A percentile compares a stretch with the other conserved stretches of the same genome.
Evolutionary conservation across 2,113 vertebrate genomes (phyloP).

Genomic region (Procavia capensis): DNA sequence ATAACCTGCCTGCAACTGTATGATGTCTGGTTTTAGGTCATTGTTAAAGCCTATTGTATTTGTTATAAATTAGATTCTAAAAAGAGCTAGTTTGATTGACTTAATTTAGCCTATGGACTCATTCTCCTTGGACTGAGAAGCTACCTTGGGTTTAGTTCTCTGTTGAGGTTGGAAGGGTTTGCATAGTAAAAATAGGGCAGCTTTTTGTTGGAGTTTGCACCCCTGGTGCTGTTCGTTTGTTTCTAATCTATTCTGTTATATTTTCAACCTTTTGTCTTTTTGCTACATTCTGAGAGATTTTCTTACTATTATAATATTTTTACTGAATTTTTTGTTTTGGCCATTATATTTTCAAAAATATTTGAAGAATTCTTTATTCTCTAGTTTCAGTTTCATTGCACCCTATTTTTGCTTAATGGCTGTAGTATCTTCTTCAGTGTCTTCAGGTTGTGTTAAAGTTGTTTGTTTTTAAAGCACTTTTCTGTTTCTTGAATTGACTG

Average conservation of each 20-base stretch:
- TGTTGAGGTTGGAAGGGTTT: not conserved
- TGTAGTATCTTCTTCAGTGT: slow-evolving; percentile 4
- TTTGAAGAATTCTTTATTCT: not conserved
- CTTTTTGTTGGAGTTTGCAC: not conserved
- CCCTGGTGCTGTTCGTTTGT: not conserved
- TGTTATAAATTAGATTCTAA: not conserved
- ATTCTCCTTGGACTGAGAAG: not conserved
- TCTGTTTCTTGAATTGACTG: slow-evolving; percentile 20
- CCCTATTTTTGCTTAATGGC: not conserved
- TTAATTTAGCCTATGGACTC: not conserved
- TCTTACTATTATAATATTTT: not conserved
- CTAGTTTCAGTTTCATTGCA: slow-evolving; percentile 29
- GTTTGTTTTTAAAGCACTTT: slow-evolving; percentile 27
- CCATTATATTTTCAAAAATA: slow-evolving; percentile 33
- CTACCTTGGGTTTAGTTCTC: not conserved
- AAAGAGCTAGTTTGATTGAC: not conserved
- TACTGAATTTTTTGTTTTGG: slow-evolving; percentile 52
- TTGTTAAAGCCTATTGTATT: not conserved
- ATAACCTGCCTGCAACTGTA: not conserved
- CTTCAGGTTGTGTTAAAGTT: not conserved
- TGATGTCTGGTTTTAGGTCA: not conserved
- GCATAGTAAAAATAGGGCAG: not conserved
- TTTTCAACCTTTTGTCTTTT: slow-evolving; percentile 6
- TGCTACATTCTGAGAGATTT: not conserved
- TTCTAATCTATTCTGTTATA: not conserved